Percentiles rank a stretch among this genome's conserved stretches.
Conservation (phyloP, 2,888 invertebrate genomes). For the Scelioninae gen. 1 region DNA sequence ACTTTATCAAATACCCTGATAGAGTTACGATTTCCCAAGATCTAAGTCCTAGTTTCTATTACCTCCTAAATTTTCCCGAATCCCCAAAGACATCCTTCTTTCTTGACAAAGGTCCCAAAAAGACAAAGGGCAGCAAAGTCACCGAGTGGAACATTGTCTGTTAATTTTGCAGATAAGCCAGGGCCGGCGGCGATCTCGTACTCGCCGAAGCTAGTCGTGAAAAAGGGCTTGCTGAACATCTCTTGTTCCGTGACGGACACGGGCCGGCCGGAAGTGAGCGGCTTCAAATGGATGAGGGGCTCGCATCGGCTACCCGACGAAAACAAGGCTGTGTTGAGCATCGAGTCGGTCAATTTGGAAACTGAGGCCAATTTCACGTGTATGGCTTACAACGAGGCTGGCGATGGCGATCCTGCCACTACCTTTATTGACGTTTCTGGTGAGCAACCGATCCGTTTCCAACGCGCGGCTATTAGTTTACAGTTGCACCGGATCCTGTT, state of each 20-base stretch:
- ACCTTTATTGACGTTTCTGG: constrained; percentile 90
- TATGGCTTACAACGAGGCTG: constrained; percentile 93
- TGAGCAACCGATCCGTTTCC: constrained; percentile 79
- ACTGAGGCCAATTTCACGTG: constrained; percentile 96
- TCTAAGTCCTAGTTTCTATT: too few species aligned
- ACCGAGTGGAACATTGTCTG: too few species aligned
- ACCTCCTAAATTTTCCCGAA: too few species aligned
- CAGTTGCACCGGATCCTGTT: constrained; percentile 23
- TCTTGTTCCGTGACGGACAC: constrained; percentile 92
- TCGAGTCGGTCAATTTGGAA: constrained; percentile 93
- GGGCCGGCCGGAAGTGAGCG: constrained; percentile 91
- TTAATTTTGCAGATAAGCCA: constrained; percentile 89
- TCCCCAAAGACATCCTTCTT: too few species aligned
- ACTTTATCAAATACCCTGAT: too few species aligned
- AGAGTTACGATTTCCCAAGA: too few species aligned
- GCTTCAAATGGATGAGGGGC: constrained; percentile 93
- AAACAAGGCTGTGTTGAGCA: constrained; percentile 90
- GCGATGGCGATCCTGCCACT: constrained; percentile 89
- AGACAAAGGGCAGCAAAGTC: too few species aligned
- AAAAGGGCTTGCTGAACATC: constrained; percentile 92
- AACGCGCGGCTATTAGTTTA: constrained; percentile 48
- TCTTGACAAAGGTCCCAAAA: too few species aligned
- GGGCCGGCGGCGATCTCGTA: constrained; percentile 92
- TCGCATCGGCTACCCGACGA: constrained; percentile 90
- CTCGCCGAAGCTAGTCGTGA: constrained; percentile 91